Conservation (phyloP, 2,888 invertebrate genomes). For the Erebia ligea region DNA sequence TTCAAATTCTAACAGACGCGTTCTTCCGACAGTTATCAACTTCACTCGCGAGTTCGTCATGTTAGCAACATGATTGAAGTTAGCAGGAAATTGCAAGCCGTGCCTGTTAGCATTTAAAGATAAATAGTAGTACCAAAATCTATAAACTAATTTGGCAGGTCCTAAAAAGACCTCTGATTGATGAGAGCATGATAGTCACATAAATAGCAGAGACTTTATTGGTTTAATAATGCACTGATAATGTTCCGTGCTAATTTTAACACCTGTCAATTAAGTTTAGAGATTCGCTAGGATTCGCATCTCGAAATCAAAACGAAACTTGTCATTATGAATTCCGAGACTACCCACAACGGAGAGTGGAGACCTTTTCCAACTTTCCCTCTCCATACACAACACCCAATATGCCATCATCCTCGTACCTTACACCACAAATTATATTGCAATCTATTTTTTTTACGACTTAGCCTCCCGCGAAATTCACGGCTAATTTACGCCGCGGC, state of each 20-base stretch:
- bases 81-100: too few species aligned
- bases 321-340: not conserved
- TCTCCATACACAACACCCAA: constrained; percentile 80
- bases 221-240: too few species aligned
- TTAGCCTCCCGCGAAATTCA: constrained; percentile 67
- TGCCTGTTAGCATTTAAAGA: too few species aligned
- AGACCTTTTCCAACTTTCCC: constrained; percentile 33
- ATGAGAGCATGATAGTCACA: too few species aligned
- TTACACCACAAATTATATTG: constrained; percentile 76
- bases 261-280: not conserved
- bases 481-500: constrained; percentile 47
- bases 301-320: not conserved
- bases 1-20: not conserved
- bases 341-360: constrained; percentile 30
- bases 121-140: too few species aligned
- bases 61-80: too few species aligned
- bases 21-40: too few species aligned
- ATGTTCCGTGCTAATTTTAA: not conserved
- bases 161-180: too few species aligned
- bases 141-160: too few species aligned
- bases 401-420: constrained; percentile 67
- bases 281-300: not conserved
- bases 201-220: too few species aligned
- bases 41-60: too few species aligned
- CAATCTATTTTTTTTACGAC: constrained; percentile 74